A percentile compares a stretch with the other conserved stretches of the same genome.
These are phyloP conservation scores for Isaurus tuberculatus DNA, from an alignment of 92 coral and sea anemone genomes.

Conservation along the genomic window DNA sequence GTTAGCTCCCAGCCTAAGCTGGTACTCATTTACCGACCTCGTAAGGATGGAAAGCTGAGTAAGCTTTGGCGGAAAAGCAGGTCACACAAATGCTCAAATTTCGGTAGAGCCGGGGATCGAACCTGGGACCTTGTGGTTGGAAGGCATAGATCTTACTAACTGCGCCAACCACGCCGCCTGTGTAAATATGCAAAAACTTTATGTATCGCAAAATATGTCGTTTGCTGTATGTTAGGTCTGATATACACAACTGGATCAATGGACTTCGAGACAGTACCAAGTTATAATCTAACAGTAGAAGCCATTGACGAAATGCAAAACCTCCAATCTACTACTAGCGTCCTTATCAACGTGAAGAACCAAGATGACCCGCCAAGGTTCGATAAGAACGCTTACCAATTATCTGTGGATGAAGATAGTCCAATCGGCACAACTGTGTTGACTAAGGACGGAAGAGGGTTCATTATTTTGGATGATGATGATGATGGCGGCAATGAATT, in stretches of 20 bases:
- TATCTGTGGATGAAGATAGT: slow-evolving; percentile 64
- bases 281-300: slow-evolving; percentile 65
- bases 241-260: slow-evolving; percentile 69
- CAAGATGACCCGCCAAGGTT: slow-evolving; percentile 84
- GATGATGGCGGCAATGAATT: slow-evolving; percentile 60
- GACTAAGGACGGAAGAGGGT: slow-evolving; percentile 54
- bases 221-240: slow-evolving; percentile 46
- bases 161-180: no score
- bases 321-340: slow-evolving; percentile 53
- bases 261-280: slow-evolving; percentile 70
- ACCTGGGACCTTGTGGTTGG: no score
- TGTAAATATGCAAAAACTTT: no score
- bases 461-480: slow-evolving; percentile 62
- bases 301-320: slow-evolving; percentile 64
- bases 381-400: slow-evolving; percentile 51
- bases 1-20: no score
- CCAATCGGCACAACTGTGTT: slow-evolving; percentile 63
- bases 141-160: no score
- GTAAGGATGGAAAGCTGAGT: no score
- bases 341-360: slow-evolving; percentile 62
- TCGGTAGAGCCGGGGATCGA: no score
- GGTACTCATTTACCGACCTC: no score
- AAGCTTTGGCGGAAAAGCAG: no score
- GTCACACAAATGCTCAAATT: no score
- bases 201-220: no score